Evolutionary conservation across 2,113 vertebrate genomes (phyloP), one percentile per base, ranked within the genome.

Genomic region (Carassius auratus): DNA sequence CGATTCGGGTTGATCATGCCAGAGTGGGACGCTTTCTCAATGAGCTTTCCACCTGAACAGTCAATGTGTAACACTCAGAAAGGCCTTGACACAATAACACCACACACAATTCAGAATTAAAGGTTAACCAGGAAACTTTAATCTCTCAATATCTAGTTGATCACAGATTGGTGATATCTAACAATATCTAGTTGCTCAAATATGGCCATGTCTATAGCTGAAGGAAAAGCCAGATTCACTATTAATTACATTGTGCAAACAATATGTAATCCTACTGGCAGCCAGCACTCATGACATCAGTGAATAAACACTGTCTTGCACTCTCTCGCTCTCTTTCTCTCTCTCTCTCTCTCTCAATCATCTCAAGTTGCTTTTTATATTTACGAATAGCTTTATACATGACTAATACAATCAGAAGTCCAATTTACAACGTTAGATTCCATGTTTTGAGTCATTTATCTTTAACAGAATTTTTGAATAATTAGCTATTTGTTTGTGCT

Each of bases 1-100:
- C 94, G 95, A 91, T 96, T 97, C 21, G 98, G 98, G 86, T 99
- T 99, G 91, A 99, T 99, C 98, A 99, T 99, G 76, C 96, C 98
- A 0, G 96, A 98, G 84, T 97, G 96, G 19, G 93, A 96, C 0
- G 97, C 96, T 92, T 97, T 99, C 92, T 97, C 97, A 8, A 99
- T 99, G 55, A 97, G 84, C 91, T 94, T 95, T 79, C 91, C 92
- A 61, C 96, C 96, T 0, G 96, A 92, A 89, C 95, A 8, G 77
- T 5, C 71, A 83, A 13, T 73, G 36, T 4, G 45, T 88, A 33
- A 81, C 5, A 3, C 23, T 88, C 55, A 91, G 21, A 36, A 59
- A 17, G 5, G 21, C 30, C 57, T 82, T 7, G 48, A 78, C 62
- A 79, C n/a, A 45, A 73, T 12, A 73, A 23, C 36, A 55, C 48